Evolutionary conservation across 2,888 invertebrate genomes (phyloP).

Genomic region (Meiosimyza decipiens): DNA sequence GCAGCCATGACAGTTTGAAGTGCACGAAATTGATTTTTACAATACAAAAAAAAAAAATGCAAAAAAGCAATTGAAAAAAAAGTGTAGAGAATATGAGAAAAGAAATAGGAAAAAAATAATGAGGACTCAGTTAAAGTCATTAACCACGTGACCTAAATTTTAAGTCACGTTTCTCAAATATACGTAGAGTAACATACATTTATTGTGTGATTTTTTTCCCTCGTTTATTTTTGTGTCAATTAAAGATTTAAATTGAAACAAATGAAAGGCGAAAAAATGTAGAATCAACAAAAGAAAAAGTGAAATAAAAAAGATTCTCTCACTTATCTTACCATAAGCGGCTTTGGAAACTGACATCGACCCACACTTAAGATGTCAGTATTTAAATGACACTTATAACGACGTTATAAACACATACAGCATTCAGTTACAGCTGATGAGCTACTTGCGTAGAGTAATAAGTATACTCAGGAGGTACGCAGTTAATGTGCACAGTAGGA

Average conservation of each 20-base stretch:
- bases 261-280: constrained; percentile 7
- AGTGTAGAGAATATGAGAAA: background rate
- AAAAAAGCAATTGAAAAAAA: background rate
- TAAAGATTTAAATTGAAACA: constrained; percentile 16
- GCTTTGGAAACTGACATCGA: background rate
- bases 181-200: background rate
- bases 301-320: background rate
- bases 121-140: constrained; percentile 8
- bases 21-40: background rate
- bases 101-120: background rate
- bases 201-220: background rate
- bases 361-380: constrained; percentile 17
- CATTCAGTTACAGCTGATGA: background rate
- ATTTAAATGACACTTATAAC: constrained; percentile 18
- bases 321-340: background rate
- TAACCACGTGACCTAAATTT: constrained; percentile 24
- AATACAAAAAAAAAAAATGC: background rate
- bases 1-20: background rate
- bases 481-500: background rate
- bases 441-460: background rate
- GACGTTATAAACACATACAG: constrained; percentile 2
- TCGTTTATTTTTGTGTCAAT: background rate
- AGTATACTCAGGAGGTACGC: background rate
- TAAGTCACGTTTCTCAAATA: constrained; percentile 11
- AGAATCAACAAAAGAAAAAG: background rate